Base-by-base conservation (phyloP, 1,140 invertebrate species). In the Apocrypta bakeri region DNA sequence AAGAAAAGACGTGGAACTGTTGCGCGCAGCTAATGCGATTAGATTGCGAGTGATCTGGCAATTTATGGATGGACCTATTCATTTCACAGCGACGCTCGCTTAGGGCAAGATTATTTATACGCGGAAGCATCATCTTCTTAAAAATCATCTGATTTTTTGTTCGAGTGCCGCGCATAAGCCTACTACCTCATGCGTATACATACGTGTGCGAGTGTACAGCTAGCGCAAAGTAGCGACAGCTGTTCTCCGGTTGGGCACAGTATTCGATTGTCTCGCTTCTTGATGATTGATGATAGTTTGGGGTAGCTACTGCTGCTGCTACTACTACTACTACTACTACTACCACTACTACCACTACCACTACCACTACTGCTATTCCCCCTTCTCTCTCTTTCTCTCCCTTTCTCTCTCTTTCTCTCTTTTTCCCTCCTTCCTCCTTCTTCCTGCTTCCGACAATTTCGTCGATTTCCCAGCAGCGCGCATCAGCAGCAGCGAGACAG, bases 271-370 rank as follows among this genome's bases (percentile, higher is more conserved):
- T 92, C 91, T 91, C 91, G 91, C 87, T 89, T 89, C 84, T 89
- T 90, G 88, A 91, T 92, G 91, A 92, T 92, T 92, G 91, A 92
- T 92, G 91, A 92, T 91, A 87, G 86, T 91, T 91, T 87, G 89
- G 90, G 90, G 91, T 88, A 87, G 87, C 88, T 85, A 85, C 86
- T 85, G 85, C 83, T 84, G 84, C 84, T 71, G 83, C 80, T 37
- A 9, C 33, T 37, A 9, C n/a, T 79, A 9, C 48, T 63, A 31
- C 14, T 29, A 27, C 80, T 73, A 81, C 85, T 83, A 84, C 85
- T 82, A 84, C 85, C 88, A 82, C 84, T 48, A 37, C 56, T 66
- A 2, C 2, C 24, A 12, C 27, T 37, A 0, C 29, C n/a, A n/a
- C n/a, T n/a, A n/a, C n/a, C n/a, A n/a, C n/a, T n/a, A n/a, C n/a